Evolutionary conservation across 2,113 vertebrate species (phyloP).

Genomic region (Aramus guarauna): DNA sequence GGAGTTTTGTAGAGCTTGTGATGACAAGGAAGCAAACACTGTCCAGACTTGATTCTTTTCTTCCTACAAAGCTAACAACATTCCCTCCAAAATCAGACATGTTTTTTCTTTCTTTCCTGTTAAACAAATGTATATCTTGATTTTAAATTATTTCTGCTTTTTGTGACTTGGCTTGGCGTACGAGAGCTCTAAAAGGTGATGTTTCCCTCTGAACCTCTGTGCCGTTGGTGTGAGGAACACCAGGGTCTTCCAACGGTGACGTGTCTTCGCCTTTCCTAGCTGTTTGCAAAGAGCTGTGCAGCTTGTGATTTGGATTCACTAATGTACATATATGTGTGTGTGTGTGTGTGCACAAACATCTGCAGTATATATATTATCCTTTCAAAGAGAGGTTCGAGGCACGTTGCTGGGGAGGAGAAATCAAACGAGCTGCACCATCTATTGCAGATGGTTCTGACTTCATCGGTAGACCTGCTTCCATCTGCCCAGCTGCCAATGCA

Average conservation of each 20-base stretch:
- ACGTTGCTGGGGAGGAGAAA: background rate
- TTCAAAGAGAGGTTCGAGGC: background rate
- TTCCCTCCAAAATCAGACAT: conserved; percentile 2
- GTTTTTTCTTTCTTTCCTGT: background rate
- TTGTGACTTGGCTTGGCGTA: background rate
- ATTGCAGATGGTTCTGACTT: background rate
- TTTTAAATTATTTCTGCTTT: background rate
- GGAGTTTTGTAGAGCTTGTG: background rate
- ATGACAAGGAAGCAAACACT: conserved; percentile 37
- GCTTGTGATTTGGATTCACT: background rate
- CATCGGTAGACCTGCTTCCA: background rate
- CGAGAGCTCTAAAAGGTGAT: background rate
- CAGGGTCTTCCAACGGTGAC: background rate
- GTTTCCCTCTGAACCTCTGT: background rate
- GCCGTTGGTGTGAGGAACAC: background rate
- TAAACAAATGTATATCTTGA: background rate
- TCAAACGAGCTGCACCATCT: background rate
- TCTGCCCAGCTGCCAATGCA: background rate
- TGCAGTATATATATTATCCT: background rate
- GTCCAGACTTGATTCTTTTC: conserved; percentile 30
- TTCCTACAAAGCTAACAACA: background rate
- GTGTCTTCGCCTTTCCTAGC: background rate
- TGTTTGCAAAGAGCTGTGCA: background rate
- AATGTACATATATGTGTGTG: rapidly evolving
- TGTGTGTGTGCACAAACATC: background rate